Conservation (phyloP, 2,888 invertebrate genomes). For the Gymnoscelis rufifasciata region DNA sequence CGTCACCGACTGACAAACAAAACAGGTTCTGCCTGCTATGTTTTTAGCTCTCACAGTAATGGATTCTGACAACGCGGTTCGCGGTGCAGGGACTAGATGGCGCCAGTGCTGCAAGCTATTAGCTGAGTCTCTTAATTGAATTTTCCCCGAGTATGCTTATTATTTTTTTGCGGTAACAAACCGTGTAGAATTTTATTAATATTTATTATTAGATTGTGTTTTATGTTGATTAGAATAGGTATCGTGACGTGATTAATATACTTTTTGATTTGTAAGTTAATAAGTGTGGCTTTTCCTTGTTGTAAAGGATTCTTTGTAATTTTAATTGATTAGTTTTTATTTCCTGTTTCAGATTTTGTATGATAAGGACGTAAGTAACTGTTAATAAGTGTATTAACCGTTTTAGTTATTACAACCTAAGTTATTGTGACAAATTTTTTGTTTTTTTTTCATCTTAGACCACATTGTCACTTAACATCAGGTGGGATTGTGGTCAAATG, state of each 20-base stretch:
- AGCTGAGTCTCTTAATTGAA: constrained; percentile 14
- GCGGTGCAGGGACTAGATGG: constrained; percentile 46
- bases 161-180: constrained; percentile 45
- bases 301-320: background rate
- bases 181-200: constrained; percentile 53
- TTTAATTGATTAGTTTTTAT: no score
- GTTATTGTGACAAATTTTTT: no score
- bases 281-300: background rate
- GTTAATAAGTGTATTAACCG: no score
- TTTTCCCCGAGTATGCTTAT: constrained; percentile 19
- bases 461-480: no score
- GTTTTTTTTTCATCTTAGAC: no score
- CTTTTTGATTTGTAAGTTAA: background rate
- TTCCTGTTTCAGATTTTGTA: no score
- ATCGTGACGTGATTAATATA: constrained; percentile 19
- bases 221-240: constrained; percentile 52
- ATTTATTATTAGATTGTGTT: constrained; percentile 48
- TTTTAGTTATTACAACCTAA: no score
- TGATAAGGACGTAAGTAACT: no score
- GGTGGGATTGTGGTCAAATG: no score
- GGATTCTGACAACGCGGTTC: constrained; percentile 41
- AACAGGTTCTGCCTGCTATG: no score
- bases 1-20: constrained; percentile 61
- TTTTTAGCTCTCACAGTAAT: constrained; percentile 53
- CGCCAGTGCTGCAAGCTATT: constrained; percentile 25